Conservation (phyloP, 2,888 invertebrate genomes). For the Metopia argyrocephala region DNA sequence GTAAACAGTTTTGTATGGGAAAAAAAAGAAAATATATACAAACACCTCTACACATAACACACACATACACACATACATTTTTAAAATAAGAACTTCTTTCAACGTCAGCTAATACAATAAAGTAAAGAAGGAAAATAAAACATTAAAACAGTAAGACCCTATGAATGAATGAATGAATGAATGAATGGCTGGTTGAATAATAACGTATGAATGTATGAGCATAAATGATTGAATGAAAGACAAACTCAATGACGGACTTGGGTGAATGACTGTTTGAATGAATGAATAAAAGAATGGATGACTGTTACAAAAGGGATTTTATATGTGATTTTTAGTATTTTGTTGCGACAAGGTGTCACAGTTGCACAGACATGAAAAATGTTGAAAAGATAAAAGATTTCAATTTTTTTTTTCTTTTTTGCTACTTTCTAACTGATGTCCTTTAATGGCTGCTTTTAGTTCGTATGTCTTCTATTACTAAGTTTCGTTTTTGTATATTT, state of each 20-base stretch:
- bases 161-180: background rate
- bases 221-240: slow-evolving; percentile 8
- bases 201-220: background rate
- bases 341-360: slow-evolving; percentile 59
- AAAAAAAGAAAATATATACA: too few relatives aligned
- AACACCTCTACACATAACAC: background rate
- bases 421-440: background rate
- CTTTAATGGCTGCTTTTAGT: background rate
- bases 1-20: slow-evolving; percentile 10
- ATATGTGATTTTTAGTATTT: slow-evolving; percentile 57
- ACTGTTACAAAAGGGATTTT: slow-evolving; percentile 33
- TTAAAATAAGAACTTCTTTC: background rate
- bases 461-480: background rate
- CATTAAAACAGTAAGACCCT: background rate
- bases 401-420: background rate
- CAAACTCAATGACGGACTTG: background rate
- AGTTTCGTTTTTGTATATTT: background rate
- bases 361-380: slow-evolving; percentile 43
- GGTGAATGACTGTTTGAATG: slow-evolving; percentile 13
- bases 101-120: slow-evolving; percentile 41
- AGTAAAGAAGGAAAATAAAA: background rate
- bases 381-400: too few relatives aligned
- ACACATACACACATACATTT: background rate
- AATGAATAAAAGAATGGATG: background rate
- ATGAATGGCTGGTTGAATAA: background rate